Conservation (phyloP, 2,797 vertebrate genomes). For the Clarias platycephalus region DNA sequence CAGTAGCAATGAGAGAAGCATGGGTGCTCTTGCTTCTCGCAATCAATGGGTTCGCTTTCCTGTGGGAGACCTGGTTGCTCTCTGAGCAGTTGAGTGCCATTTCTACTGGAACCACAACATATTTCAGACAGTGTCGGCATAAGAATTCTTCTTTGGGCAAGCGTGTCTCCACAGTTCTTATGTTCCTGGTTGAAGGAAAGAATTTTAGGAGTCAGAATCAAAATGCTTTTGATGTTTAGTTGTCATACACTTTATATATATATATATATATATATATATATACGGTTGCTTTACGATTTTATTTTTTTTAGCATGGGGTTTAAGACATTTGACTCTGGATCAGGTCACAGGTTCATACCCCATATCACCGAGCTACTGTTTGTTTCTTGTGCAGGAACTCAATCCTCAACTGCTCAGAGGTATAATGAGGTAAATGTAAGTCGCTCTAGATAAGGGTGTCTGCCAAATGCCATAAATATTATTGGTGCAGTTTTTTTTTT, state of each 20-base stretch:
- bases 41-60: slow-evolving; percentile 71
- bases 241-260: background rate
- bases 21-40: slow-evolving; percentile 73
- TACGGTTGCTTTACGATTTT: background rate
- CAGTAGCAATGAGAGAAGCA: slow-evolving; percentile 66
- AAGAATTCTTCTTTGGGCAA: slow-evolving; percentile 61
- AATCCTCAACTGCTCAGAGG: no score
- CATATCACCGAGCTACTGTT: no score
- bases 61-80: slow-evolving; percentile 79
- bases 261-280: background rate
- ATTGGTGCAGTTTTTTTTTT: background rate
- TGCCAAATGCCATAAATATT: no score
- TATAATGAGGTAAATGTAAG: no score
- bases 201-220: slow-evolving; percentile 47
- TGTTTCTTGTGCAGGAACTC: no score
- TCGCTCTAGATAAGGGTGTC: no score
- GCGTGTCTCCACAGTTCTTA: slow-evolving; percentile 62
- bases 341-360: no score
- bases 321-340: no score
- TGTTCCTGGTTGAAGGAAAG: slow-evolving; percentile 73
- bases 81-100: slow-evolving; percentile 74
- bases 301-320: no score
- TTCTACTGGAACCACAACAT: slow-evolving; percentile 72
- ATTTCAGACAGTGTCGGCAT: slow-evolving; percentile 65
- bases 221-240: slow-evolving; percentile 69